Evolutionary conservation across 2,888 invertebrate species (phyloP).

Genomic region (Caenorhabditis japonica): DNA sequence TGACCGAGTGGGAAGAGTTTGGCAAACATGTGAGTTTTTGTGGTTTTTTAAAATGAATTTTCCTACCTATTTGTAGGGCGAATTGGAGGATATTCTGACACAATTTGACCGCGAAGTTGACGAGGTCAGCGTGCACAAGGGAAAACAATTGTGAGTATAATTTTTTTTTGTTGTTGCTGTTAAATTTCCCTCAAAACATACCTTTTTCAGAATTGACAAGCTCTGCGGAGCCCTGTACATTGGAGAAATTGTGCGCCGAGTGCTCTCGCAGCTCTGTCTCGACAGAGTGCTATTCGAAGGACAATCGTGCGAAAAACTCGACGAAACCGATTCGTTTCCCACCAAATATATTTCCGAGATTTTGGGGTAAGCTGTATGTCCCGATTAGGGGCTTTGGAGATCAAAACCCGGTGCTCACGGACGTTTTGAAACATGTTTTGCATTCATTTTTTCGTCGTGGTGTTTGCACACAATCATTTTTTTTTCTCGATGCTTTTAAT

Average conservation of each 20-base stretch:
- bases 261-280: constrained; percentile 73
- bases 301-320: constrained; percentile 70
- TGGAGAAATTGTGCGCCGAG: constrained; percentile 75
- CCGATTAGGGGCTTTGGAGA: neutral
- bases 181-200: neutral
- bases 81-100: constrained; percentile 74
- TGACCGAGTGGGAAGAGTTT: constrained; percentile 78
- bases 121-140: constrained; percentile 75
- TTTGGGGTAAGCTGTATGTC: constrained; percentile 70
- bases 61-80: constrained; percentile 69
- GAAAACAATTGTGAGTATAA: constrained; percentile 75
- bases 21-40: constrained; percentile 65
- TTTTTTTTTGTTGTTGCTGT: neutral
- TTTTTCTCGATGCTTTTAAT: too few relatives aligned
- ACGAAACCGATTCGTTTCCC: constrained; percentile 76
- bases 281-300: constrained; percentile 75
- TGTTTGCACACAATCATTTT: too few relatives aligned
- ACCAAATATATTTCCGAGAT: constrained; percentile 77
- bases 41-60: too few relatives aligned
- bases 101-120: constrained; percentile 76
- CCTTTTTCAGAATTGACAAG: constrained; percentile 75
- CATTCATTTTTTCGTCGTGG: too few relatives aligned
- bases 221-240: constrained; percentile 77
- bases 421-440: neutral
- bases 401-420: too few relatives aligned